phyloP scores from a whole-genome alignment of 2,888 invertebrate species.

The Lysandra coridon region DNA sequence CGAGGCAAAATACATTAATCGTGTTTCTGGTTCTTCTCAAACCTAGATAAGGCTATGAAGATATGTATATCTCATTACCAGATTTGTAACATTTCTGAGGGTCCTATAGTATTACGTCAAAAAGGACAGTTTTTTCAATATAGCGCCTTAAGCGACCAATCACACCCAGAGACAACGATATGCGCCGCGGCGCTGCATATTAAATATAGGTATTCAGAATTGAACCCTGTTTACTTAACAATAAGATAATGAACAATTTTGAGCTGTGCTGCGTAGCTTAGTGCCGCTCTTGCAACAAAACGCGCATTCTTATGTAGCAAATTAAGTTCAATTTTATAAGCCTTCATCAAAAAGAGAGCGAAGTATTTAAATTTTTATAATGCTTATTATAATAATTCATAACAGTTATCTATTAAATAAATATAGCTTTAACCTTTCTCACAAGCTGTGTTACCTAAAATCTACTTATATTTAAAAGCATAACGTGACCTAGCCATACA shows the following conservation, averaged over 20 bases:
- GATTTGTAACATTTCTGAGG: too few relatives aligned
- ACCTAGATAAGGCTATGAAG: too few relatives aligned
- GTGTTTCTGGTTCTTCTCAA: too few relatives aligned
- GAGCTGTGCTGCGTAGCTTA: background rate
- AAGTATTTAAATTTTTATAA: too few relatives aligned
- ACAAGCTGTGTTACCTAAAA: background rate
- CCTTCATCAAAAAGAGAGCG: background rate
- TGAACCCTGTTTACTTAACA: background rate
- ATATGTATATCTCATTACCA: too few relatives aligned
- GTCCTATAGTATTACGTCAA: too few relatives aligned
- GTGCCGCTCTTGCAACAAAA: background rate
- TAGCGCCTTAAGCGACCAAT: background rate
- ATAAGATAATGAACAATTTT: background rate
- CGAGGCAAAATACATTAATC: too few relatives aligned
- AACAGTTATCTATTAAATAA: background rate
- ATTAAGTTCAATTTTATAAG: too few relatives aligned
- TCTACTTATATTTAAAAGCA: conserved; percentile 2
- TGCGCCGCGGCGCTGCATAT: too few relatives aligned
- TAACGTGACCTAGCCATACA: conserved; percentile 25
- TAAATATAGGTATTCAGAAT: background rate
- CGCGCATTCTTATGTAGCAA: background rate
- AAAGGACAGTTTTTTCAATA: too few relatives aligned
- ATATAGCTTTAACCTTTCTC: background rate
- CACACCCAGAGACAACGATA: background rate
- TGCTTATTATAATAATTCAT: background rate